Evolutionary conservation across 1,140 invertebrate species (phyloP).

Genomic region (Solenopsis fugax): DNA sequence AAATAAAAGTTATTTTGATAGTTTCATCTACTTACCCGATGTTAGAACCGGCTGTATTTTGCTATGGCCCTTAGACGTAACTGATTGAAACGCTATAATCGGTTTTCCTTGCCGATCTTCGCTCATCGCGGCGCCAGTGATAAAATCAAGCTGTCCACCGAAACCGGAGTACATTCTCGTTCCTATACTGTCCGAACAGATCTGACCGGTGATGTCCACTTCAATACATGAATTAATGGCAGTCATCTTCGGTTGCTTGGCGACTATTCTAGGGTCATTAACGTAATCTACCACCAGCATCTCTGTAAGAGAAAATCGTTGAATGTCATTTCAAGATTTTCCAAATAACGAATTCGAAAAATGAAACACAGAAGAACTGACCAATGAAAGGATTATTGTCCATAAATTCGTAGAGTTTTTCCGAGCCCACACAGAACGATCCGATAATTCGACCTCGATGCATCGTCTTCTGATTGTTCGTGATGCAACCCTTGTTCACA

Average conservation of each 20-base stretch:
- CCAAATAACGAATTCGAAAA: neutral
- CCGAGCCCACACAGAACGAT: slow-evolving; percentile 96
- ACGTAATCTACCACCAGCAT: slow-evolving; percentile 96
- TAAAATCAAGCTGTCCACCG: slow-evolving; percentile 98
- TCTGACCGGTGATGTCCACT: slow-evolving; percentile 98
- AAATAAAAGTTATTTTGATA: neutral
- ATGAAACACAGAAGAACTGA: slow-evolving; percentile 83
- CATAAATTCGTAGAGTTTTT: slow-evolving; percentile 96
- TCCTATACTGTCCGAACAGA: slow-evolving; percentile 96
- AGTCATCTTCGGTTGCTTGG: slow-evolving; percentile 95
- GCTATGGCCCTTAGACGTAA: slow-evolving; percentile 93
- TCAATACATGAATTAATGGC: slow-evolving; percentile 99
- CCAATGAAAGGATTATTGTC: slow-evolving; percentile 97
- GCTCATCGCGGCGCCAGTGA: slow-evolving; percentile 96
- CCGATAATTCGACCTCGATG: slow-evolving; percentile 95
- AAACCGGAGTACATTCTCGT: slow-evolving; percentile 97
- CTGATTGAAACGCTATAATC: slow-evolving; percentile 96
- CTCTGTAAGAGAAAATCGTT: slow-evolving; percentile 86
- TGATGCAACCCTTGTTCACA: slow-evolving; percentile 95
- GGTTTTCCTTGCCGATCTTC: slow-evolving; percentile 96
- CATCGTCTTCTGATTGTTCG: slow-evolving; percentile 94
- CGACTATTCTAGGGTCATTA: slow-evolving; percentile 93
- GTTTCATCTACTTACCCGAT: slow-evolving; percentile 87
- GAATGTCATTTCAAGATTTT: neutral
- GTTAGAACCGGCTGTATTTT: slow-evolving; percentile 96